These are phyloP conservation scores for Sprattus sprattus DNA, from an alignment of 2,113 vertebrate genomes.

Conservation along the genomic window DNA sequence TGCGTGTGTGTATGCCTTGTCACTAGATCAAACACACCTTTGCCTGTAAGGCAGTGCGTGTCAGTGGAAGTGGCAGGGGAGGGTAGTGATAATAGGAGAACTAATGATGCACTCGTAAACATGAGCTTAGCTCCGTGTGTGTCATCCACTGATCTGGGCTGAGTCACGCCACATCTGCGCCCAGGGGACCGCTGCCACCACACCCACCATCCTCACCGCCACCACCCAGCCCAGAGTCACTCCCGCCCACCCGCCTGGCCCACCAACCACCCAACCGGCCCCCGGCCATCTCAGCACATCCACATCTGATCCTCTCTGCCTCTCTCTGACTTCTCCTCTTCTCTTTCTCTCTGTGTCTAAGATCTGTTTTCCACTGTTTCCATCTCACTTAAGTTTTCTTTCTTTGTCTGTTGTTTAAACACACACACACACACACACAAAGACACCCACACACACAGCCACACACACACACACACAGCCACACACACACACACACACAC, in stretches of 20 bases:
- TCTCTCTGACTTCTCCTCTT: neutral
- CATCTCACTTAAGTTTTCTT: neutral
- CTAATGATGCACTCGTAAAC: constrained; percentile 30
- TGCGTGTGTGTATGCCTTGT: neutral
- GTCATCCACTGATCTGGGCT: neutral
- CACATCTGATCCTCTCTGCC: neutral
- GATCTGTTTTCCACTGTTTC: neutral
- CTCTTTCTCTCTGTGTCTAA: neutral
- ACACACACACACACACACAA: neutral
- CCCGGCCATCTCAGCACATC: neutral
- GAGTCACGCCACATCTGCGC: neutral
- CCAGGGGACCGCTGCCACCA: neutral
- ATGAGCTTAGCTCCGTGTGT: neutral
- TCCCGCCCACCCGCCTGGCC: neutral
- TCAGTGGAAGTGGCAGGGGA: neutral
- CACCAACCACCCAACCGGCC: neutral
- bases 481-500: neutral
- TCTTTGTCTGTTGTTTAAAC: neutral
- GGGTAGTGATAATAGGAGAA: constrained; percentile 28
- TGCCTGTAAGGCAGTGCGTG: constrained; percentile 20
- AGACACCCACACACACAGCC: neutral
- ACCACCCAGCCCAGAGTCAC: neutral
- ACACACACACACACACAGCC: neutral
- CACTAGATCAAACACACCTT: no score
- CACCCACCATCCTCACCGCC: neutral